phyloP scores from a whole-genome alignment of 1,140 invertebrate genomes.

The Drusus annulatus region DNA sequence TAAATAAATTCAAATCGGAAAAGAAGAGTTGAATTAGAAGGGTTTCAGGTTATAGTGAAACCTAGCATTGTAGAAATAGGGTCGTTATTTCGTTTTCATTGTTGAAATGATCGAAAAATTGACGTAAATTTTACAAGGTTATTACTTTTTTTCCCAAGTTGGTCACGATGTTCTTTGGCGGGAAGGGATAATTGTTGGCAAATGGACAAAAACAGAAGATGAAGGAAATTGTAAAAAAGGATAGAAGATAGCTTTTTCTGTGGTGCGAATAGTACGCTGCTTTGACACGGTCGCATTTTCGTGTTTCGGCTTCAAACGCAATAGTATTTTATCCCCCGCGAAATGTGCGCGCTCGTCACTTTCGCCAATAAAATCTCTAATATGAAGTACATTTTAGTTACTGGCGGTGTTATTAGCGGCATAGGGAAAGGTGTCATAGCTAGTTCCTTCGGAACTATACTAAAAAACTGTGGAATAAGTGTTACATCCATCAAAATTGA shows the following conservation, averaged over 20 bases:
- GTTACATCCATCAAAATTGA: slow-evolving; percentile 99
- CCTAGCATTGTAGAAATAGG: no score
- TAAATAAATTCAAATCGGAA: no score
- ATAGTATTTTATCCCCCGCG: slow-evolving; percentile 3
- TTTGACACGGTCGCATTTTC: slow-evolving; percentile 2
- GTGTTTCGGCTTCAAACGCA: slow-evolving; percentile 11
- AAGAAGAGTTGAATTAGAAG: no score
- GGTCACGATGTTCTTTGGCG: not conserved
- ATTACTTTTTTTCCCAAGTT: not conserved
- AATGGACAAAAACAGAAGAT: slow-evolving; percentile 4
- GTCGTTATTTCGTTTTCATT: no score
- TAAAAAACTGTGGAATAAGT: slow-evolving; percentile 92
- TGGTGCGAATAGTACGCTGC: not conserved
- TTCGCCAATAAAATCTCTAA: slow-evolving; percentile 60
- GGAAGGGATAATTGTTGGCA: slow-evolving; percentile 12
- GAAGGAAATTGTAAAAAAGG: slow-evolving; percentile 3
- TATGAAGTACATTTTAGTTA: slow-evolving; percentile 98
- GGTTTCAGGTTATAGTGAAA: no score
- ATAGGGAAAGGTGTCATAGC: slow-evolving; percentile 98
- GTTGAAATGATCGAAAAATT: no score
- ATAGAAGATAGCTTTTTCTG: not conserved
- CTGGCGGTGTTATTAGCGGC: slow-evolving; percentile 97
- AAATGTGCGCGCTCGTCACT: slow-evolving; percentile 48
- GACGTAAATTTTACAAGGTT: no score
- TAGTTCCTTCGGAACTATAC: slow-evolving; percentile 94